phyloP scores from a whole-genome alignment of 2,888 invertebrate species.

The Hirudinaria manillensis region DNA sequence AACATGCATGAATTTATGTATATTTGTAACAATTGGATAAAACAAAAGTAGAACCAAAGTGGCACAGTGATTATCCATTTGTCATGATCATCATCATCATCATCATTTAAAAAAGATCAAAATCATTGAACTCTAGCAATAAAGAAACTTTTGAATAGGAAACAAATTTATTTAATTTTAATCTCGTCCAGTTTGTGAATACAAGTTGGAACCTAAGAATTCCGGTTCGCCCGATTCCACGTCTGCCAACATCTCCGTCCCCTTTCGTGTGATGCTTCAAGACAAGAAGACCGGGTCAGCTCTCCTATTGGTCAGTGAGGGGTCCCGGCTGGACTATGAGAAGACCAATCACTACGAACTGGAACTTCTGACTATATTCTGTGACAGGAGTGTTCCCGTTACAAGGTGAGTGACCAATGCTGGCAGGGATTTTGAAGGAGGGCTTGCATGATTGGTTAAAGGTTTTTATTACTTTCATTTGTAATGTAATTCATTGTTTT shows the following conservation, averaged over 20 bases:
- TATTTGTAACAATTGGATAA: no score
- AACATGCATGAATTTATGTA: no score
- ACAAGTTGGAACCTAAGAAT: slow-evolving; percentile 1
- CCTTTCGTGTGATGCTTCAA: slow-evolving; percentile 42
- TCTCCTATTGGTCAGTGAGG: slow-evolving; percentile 45
- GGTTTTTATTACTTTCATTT: no score
- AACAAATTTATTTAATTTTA: not conserved
- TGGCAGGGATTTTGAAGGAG: not conserved
- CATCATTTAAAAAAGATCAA: no score
- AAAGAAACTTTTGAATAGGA: not conserved
- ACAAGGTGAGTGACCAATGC: not conserved
- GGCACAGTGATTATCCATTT: no score
- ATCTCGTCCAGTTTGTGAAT: slow-evolving; percentile 15
- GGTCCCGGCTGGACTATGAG: slow-evolving; percentile 74
- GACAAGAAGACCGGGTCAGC: slow-evolving; percentile 47
- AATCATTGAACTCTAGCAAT: not conserved
- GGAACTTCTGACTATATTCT: not conserved
- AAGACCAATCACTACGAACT: slow-evolving; percentile 57
- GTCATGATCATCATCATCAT: no score
- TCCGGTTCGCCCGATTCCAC: not conserved
- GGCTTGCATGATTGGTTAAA: no score
- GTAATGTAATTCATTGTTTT: no score
- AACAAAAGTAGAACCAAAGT: no score
- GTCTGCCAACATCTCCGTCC: not conserved
- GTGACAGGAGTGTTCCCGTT: not conserved